Evolutionary conservation across 2,888 invertebrate genomes (phyloP), one percentile per base, ranked within the genome.

Genomic region (Euphydryas editha): DNA sequence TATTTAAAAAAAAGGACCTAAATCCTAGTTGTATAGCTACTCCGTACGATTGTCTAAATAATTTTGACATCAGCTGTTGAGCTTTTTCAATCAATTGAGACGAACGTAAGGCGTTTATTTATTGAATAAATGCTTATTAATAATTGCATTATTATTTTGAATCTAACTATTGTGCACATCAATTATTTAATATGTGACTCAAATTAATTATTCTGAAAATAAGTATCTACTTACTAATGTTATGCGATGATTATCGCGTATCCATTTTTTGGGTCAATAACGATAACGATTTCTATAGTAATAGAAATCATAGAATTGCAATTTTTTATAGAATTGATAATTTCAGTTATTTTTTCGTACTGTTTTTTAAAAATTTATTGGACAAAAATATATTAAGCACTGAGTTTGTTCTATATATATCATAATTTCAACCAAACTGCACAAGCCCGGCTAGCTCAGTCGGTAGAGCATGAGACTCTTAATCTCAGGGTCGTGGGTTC

Each of bases 401-500:
- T 24, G 1, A n/a, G 17, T 0, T 1, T 37, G 17, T n/a, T 56
- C 1, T 18, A 15, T 30, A 1, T 55, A 11, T 4, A 15, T 6
- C n/a, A 15, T 42, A 59, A 20, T 64, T 59, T 36, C 11, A 0
- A 1, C 0, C 0, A 0, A 0, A 0, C 0, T 0, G 0, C 0
- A 49, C 8, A 30, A 81, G 92, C 92, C 92, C 90, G 91, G 92
- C 92, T 92, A 92, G 91, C 92, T 92, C 91, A 91, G 91, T 91
- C 91, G 91, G 92, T 92, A 93, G 92, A 92, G 92, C 93, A 92
- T 93, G 93, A 94, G 93, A 94, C 93, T 94, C 93, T 94, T 94
- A 94, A 93, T 94, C 93, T 93, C 93, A 94, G 94, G 93, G 93
- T 93, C 93, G 93, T 93, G 93, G 93, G 93, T 94, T 94, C 93